Evolutionary conservation across 1,140 invertebrate genomes (phyloP), one percentile per base, ranked within the genome.

Genomic region (Anoplophora glabripennis): DNA sequence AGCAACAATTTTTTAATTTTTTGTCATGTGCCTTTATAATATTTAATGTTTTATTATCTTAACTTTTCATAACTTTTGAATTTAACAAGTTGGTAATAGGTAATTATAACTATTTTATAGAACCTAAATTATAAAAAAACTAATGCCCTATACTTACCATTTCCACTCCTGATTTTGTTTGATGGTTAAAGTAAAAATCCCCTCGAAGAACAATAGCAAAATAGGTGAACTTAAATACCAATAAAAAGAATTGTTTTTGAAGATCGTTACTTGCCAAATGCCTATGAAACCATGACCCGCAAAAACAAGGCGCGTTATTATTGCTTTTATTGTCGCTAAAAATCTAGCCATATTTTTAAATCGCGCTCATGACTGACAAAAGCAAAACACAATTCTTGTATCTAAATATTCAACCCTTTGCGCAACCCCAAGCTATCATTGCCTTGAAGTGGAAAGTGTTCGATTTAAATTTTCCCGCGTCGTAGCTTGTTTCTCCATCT

Each of bases 81-180:
- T n/a, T n/a, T n/a, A n/a, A n/a, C n/a, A n/a, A n/a, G n/a, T n/a
- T n/a, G n/a, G n/a, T n/a, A n/a, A n/a, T n/a, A n/a, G n/a, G n/a
- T n/a, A 28, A 28, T 3, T 28, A 3, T 28, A 2, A 28, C 5
- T 47, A 47, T 56, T 15, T 56, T 18, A 53, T 33, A 53, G 11
- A 53, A 9, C 3, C 12, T 38, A n/a, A n/a, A n/a, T n/a, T n/a
- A n/a, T 46, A n/a, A 60, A 59, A 9, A 55, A 11, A 38, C 3
- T 7, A 2, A 33, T 14, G 7, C 21, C 11, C 44, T 53, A n/a
- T 36, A 76, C 82, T 83, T 77, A 91, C 89, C 89, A 92, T 78
- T 90, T 90, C 89, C 89, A 91, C 73, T 92, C 89, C 67, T 91
- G 89, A 68, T 87, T 91, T 64, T 88, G 85, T 68, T 92, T 92